These are phyloP conservation scores for Drosophila arizonae DNA, from an alignment of 1,140 invertebrate genomes.

Conservation along the genomic window DNA sequence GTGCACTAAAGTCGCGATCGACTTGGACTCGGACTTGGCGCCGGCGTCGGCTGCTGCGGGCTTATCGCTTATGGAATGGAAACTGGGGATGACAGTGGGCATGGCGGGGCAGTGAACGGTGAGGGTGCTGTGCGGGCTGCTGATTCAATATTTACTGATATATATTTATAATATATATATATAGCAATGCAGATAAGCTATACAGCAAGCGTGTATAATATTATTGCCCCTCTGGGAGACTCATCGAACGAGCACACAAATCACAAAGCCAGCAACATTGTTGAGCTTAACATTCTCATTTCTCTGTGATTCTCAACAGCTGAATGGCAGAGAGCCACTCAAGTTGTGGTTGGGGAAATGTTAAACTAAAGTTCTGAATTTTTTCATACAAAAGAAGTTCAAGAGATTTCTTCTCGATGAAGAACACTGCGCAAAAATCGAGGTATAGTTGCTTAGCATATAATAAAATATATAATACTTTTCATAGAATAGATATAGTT, in stretches of 20 bases:
- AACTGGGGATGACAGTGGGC: neutral
- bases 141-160: neutral
- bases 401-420: too few relatives aligned
- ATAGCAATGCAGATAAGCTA: slow-evolving; percentile 27
- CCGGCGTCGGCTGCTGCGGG: neutral
- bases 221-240: slow-evolving; percentile 37
- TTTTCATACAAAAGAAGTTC: too few relatives aligned
- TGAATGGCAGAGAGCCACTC: neutral
- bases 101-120: neutral
- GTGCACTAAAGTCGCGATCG: slow-evolving; percentile 32
- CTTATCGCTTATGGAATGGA: slow-evolving; percentile 23
- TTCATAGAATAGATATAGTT: too few relatives aligned
- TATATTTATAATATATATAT: slow-evolving; percentile 2
- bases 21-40: neutral
- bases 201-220: slow-evolving; percentile 34
- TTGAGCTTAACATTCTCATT: slow-evolving; percentile 1
- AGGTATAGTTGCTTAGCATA: too few relatives aligned
- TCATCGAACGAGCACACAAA: slow-evolving; percentile 2
- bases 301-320: neutral
- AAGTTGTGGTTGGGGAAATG: neutral
- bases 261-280: slow-evolving; percentile 25
- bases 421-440: too few relatives aligned
- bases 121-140: neutral
- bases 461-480: too few relatives aligned
- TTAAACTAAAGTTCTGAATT: too few relatives aligned